A percentile compares a stretch with the other conserved stretches of the same genome.
These are phyloP conservation scores for Clivina fossor DNA, from an alignment of 2,888 invertebrate genomes.

Conservation along the genomic window DNA sequence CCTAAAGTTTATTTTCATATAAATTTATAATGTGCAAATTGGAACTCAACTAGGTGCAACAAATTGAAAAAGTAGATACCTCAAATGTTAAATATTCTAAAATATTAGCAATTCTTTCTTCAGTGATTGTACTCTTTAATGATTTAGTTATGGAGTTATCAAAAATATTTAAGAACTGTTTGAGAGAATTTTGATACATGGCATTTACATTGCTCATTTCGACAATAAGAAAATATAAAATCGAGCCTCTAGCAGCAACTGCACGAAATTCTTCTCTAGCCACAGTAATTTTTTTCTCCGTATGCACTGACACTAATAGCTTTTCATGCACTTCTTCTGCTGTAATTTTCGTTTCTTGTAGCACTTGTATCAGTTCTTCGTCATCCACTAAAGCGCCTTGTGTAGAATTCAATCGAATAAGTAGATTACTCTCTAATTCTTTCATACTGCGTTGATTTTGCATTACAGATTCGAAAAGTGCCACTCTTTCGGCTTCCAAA, in stretches of 20 bases:
- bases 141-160: conserved; percentile 93
- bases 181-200: conserved; percentile 96
- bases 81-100: conserved; percentile 86
- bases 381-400: conserved; percentile 94
- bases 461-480: conserved; percentile 93
- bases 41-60: too few species aligned
- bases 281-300: conserved; percentile 90
- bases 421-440: conserved; percentile 87
- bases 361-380: conserved; percentile 87
- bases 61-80: conserved; percentile 46
- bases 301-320: conserved; percentile 86
- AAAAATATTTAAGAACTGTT: conserved; percentile 91
- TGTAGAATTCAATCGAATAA: conserved; percentile 89
- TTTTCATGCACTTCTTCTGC: conserved; percentile 96
- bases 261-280: conserved; percentile 95
- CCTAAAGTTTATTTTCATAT: neutral
- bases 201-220: conserved; percentile 96
- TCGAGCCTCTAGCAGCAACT: conserved; percentile 91
- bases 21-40: neutral
- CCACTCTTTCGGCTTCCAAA: conserved; percentile 89
- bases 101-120: conserved; percentile 86
- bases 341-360: conserved; percentile 79
- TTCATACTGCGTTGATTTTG: conserved; percentile 96
- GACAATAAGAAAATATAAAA: conserved; percentile 92
- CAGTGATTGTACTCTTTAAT: conserved; percentile 78